These are phyloP conservation scores for Synanceia verrucosa DNA, from an alignment of 2,797 vertebrate genomes.

Conservation along the genomic window DNA sequence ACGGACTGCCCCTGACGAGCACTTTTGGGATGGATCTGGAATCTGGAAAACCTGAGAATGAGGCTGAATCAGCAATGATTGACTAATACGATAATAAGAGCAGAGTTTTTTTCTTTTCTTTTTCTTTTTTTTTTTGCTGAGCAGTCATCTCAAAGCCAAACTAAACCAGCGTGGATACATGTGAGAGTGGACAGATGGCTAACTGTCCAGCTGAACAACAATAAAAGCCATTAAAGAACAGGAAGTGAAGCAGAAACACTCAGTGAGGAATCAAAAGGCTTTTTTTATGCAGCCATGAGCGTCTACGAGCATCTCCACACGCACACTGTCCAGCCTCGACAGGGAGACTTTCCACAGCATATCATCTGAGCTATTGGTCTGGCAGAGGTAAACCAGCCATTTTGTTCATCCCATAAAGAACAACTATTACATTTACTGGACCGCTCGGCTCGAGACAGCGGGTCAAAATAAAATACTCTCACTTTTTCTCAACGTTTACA, in stretches of 20 bases:
- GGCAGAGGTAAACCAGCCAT: constrained; percentile 76
- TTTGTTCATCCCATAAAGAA: constrained; percentile 78
- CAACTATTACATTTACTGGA: constrained; percentile 68
- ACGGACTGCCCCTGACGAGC: neutral
- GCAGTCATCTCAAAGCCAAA: constrained; percentile 20
- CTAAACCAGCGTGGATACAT: constrained; percentile 34
- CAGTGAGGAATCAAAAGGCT: constrained; percentile 17
- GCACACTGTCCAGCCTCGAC: constrained; percentile 15
- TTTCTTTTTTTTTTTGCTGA: constrained; percentile 16
- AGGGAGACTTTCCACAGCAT: constrained; percentile 65
- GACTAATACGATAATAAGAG: constrained; percentile 50
- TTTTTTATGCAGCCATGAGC: constrained; percentile 3
- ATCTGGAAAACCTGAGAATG: constrained; percentile 59
- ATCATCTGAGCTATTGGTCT: constrained; percentile 70
- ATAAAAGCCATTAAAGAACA: constrained; percentile 32
- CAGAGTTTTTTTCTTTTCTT: constrained; percentile 38
- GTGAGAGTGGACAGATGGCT: constrained; percentile 15
- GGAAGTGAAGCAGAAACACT: constrained; percentile 2
- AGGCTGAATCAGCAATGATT: constrained; percentile 50
- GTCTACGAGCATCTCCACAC: constrained; percentile 31
- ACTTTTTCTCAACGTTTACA: constrained; percentile 54
- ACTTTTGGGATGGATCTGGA: constrained; percentile 22
- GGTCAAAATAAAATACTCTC: constrained; percentile 43
- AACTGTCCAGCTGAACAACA: constrained; percentile 13
- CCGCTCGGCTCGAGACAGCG: constrained; percentile 57